These are phyloP conservation scores for Cryptomyrus ogoouensis DNA, from an alignment of 2,113 vertebrate species.

Conservation along the genomic window DNA sequence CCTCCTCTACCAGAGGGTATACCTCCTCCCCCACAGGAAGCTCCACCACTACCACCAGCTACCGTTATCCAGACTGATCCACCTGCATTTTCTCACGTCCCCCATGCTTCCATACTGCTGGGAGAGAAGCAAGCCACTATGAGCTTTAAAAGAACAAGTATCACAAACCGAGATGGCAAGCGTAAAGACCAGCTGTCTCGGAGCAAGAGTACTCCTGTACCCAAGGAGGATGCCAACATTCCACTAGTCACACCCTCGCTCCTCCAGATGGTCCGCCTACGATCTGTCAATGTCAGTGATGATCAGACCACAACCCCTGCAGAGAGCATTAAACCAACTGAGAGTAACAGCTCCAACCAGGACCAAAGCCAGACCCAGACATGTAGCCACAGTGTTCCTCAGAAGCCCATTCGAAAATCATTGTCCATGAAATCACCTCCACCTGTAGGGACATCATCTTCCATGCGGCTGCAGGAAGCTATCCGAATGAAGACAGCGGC, in stretches of 20 bases:
- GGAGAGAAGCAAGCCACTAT: constrained; percentile 47
- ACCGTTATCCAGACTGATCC: constrained; percentile 2
- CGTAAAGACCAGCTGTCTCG: constrained; percentile 61
- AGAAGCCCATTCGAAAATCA: constrained; percentile 86
- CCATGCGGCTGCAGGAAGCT: constrained; percentile 70
- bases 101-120: constrained; percentile 27
- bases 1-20: constrained; percentile 9
- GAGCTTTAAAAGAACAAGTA: constrained; percentile 52
- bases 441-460: constrained; percentile 46
- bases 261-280: constrained; percentile 88
- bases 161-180: constrained; percentile 42
- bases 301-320: constrained; percentile 37
- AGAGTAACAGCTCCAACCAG: constrained; percentile 2
- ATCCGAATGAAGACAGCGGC: constrained; percentile 77
- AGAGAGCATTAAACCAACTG: constrained; percentile 36
- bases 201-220: constrained; percentile 58
- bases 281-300: constrained; percentile 66
- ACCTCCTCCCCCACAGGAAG: constrained; percentile 16
- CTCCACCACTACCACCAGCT: constrained; percentile 17
- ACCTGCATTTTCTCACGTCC: not conserved
- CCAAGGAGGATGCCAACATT: constrained; percentile 77
- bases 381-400: constrained; percentile 57
- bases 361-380: constrained; percentile 34
- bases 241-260: constrained; percentile 88
- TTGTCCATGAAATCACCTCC: constrained; percentile 66